A percentile compares a stretch with the other conserved stretches of the same genome.
Conservation (phyloP, 2,888 invertebrate genomes). For the Formica aserva region DNA sequence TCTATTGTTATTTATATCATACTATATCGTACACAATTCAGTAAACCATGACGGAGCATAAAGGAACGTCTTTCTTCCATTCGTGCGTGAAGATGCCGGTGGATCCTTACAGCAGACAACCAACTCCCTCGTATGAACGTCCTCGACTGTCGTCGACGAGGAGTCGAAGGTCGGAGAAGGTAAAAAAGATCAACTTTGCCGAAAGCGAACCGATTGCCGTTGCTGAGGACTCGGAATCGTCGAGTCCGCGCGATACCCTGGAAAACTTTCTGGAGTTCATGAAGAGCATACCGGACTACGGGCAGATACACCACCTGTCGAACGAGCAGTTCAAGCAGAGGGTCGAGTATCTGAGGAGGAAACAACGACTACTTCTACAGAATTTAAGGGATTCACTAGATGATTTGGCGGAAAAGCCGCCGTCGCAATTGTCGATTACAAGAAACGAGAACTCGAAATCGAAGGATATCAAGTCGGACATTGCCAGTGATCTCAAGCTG, state of each 20-base stretch:
- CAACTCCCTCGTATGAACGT: slow-evolving; percentile 90
- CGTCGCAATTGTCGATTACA: slow-evolving; percentile 49
- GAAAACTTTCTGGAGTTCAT: slow-evolving; percentile 90
- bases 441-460: slow-evolving; percentile 36
- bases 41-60: slow-evolving; percentile 86
- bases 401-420: slow-evolving; percentile 67
- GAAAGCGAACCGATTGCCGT: slow-evolving; percentile 42
- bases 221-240: slow-evolving; percentile 55
- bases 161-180: slow-evolving; percentile 74
- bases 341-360: slow-evolving; percentile 89
- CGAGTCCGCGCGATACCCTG: slow-evolving; percentile 85
- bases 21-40: neutral
- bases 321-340: slow-evolving; percentile 92
- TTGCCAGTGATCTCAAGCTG: slow-evolving; percentile 74
- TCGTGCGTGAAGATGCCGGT: slow-evolving; percentile 91
- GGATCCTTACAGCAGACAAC: slow-evolving; percentile 91
- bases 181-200: slow-evolving; percentile 83
- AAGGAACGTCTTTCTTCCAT: slow-evolving; percentile 89
- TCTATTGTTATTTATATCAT: neutral
- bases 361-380: slow-evolving; percentile 86
- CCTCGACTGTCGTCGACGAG: slow-evolving; percentile 68
- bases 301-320: slow-evolving; percentile 91
- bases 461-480: slow-evolving; percentile 47
- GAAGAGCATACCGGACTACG: slow-evolving; percentile 93
- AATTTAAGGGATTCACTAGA: slow-evolving; percentile 84